These are phyloP conservation scores for Dynastes hyllus DNA, from an alignment of 2,888 invertebrate species.

Conservation along the genomic window DNA sequence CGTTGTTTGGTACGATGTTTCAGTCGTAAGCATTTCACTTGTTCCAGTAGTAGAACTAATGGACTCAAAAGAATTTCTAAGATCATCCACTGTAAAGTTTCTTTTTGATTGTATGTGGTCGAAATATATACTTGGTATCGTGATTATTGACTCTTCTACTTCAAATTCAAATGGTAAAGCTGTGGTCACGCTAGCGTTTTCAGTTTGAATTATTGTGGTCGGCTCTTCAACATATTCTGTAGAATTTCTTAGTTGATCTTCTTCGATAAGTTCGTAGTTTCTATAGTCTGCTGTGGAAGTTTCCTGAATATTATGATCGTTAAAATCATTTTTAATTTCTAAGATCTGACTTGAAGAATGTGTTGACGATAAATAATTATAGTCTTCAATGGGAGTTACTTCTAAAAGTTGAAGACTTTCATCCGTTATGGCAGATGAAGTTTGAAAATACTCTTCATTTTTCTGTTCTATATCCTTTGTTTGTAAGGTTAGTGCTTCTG, in stretches of 20 bases:
- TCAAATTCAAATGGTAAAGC: slow-evolving; percentile 14
- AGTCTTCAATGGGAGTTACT: slow-evolving; percentile 3
- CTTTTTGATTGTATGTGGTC: background rate
- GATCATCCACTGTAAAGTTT: background rate
- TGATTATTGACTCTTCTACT: slow-evolving; percentile 22
- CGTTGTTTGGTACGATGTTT: too few relatives aligned
- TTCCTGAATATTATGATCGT: background rate
- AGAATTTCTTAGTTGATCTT: background rate
- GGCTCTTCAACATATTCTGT: background rate
- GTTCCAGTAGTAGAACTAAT: background rate
- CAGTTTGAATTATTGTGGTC: background rate
- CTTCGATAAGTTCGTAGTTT: background rate
- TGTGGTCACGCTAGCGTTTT: background rate
- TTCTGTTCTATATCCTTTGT: too few relatives aligned
- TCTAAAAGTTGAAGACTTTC: background rate
- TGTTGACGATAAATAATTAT: background rate
- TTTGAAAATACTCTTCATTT: too few relatives aligned
- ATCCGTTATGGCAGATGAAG: background rate
- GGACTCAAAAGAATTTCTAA: background rate
- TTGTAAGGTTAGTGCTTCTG: too few relatives aligned
- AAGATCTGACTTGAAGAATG: background rate
- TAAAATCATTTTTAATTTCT: background rate
- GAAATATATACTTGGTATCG: slow-evolving; percentile 11
- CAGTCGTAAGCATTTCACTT: too few relatives aligned
- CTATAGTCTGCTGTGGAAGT: background rate